phyloP scores from a whole-genome alignment of 2,888 invertebrate genomes.

The Apodemia duryi region DNA sequence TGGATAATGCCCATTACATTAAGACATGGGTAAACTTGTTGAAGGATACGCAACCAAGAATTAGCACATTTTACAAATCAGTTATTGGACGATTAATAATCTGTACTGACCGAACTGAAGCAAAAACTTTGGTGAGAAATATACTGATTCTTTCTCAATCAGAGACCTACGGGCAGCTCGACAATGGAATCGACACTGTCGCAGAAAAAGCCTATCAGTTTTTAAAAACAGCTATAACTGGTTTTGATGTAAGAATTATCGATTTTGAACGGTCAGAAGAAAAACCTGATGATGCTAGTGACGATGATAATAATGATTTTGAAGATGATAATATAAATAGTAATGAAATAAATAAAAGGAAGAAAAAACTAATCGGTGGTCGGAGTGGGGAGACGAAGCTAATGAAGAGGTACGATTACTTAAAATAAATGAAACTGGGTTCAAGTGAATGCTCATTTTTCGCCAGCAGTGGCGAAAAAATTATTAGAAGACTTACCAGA shows the following conservation, averaged over 20 bases:
- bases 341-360: not conserved
- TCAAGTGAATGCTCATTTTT: conserved; percentile 1
- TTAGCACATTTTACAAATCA: conserved; percentile 12
- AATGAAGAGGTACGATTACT: not conserved
- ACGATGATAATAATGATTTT: not conserved
- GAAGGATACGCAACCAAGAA: conserved; percentile 9
- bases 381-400: not conserved
- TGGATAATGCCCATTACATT: conserved; percentile 18
- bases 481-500: not conserved
- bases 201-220: conserved; percentile 9
- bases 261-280: not conserved
- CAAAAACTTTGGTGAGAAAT: conserved; percentile 4
- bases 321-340: not conserved
- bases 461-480: not conserved
- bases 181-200: not conserved
- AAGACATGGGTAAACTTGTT: conserved; percentile 15
- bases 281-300: not conserved
- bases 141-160: conserved; percentile 12
- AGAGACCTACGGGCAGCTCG: conserved; percentile 9
- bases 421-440: conserved; percentile 1
- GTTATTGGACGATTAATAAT: conserved; percentile 10
- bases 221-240: not conserved
- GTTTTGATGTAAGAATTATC: not conserved
- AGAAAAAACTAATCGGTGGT: conserved; percentile 3
- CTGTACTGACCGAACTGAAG: not conserved